Conservation (phyloP, 1,140 invertebrate genomes). For the Nymphalis io region DNA sequence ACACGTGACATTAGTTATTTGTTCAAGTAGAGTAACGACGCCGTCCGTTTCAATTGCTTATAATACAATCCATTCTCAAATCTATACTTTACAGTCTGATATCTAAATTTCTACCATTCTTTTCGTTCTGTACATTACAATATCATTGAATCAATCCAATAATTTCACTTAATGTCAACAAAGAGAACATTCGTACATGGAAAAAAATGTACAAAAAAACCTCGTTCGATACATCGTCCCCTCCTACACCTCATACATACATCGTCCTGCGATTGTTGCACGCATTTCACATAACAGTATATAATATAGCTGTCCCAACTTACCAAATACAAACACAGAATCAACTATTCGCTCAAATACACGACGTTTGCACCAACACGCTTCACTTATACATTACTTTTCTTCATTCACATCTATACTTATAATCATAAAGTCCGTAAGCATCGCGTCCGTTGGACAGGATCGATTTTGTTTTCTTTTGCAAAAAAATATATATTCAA, state of each 20-base stretch:
- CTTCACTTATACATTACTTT: slow-evolving; percentile 22
- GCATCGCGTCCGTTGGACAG: neutral
- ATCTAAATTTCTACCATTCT: neutral
- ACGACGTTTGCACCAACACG: slow-evolving; percentile 63
- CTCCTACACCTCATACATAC: slow-evolving; percentile 39
- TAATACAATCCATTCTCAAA: no score
- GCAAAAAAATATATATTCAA: slow-evolving; percentile 20
- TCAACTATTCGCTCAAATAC: slow-evolving; percentile 60
- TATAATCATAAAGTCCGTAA: slow-evolving; percentile 15
- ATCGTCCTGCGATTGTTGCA: slow-evolving; percentile 48
- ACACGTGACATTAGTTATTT: no score
- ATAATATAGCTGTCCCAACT: slow-evolving; percentile 69
- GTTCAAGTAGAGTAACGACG: no score
- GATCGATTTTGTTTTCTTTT: slow-evolving; percentile 2
- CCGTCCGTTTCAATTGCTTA: no score
- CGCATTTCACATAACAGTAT: slow-evolving; percentile 63
- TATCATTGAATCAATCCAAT: neutral
- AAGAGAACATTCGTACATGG: neutral
- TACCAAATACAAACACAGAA: slow-evolving; percentile 70
- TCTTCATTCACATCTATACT: slow-evolving; percentile 8
- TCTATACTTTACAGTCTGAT: no score
- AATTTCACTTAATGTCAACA: neutral
- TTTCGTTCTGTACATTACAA: neutral
- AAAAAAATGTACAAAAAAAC: neutral
- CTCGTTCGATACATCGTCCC: slow-evolving; percentile 25